Base-by-base conservation (phyloP, 2,113 vertebrate genomes). In the Anarhynchus alexandrinus region DNA sequence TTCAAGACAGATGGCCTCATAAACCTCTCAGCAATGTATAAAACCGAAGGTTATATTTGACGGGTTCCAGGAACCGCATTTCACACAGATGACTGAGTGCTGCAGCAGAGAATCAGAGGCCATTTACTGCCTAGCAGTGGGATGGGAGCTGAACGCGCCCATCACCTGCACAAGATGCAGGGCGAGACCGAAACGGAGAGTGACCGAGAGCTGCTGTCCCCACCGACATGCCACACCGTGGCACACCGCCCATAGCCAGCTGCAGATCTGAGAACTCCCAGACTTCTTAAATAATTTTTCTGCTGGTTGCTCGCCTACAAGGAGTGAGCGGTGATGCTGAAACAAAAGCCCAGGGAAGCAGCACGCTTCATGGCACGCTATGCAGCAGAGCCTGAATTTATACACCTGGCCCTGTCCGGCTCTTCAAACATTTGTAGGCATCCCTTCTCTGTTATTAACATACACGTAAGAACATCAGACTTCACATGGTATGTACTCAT, bases 1-100 rank as follows among this genome's bases (percentile, higher is more conserved):
- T 82, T 90, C 64, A 82, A 90, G 81, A 90, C 91, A 93, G 71
- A 91, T 82, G 79, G 92, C 74, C 86, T 91, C 93, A 86, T 95
- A 95, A 97, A 90, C 65, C 61, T 88, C 82, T 94, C 90, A 91
- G 78, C 72, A 94, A 84, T 8, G 18, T 76, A 59, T 74, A 95
- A 97, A 96, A 86, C 43, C 83, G 69, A 61, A 67, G 52, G 69
- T 90, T 94, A 23, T 72, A 67, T 65, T 65, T 84, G 91, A 76
- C 8, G 40, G 70, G 54, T 88, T 94, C 81, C 94, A 94, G 88
- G 80, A 84, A 51, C 80, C 3, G 30, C 66, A 65, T 79, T 86
- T 96, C 83, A 76, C 59, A 34, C 67, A 93, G 40, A 51, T n/a
- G 52, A 72, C 77, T 18, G 80, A 74, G 82, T 72, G 86, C 72